Evolutionary conservation across 1,140 invertebrate genomes (phyloP).

Genomic region (Tenebrio molitor): DNA sequence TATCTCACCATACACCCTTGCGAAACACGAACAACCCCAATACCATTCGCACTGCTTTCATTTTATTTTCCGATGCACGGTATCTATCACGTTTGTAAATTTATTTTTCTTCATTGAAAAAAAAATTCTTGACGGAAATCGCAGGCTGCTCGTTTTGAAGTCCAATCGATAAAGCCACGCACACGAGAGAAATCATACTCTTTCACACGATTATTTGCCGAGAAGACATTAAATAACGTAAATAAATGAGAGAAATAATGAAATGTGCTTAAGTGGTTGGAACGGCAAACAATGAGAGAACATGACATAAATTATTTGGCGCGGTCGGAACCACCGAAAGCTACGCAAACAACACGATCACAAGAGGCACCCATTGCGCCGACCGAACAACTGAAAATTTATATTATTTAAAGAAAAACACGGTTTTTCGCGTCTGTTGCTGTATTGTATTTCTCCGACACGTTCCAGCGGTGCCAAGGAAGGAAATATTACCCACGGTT

Average conservation of each 20-base stretch:
- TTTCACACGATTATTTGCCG: too few species aligned
- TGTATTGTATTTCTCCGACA: slow-evolving; percentile 4
- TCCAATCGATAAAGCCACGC: too few species aligned
- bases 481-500: slow-evolving; percentile 24
- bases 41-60: too few species aligned
- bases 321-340: not conserved
- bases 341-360: slow-evolving; percentile 12
- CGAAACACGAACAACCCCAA: too few species aligned
- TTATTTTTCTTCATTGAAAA: not conserved
- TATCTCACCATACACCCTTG: too few species aligned
- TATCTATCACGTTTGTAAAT: too few species aligned
- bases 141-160: not conserved
- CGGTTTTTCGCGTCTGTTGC: not conserved
- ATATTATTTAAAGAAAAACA: slow-evolving; percentile 13
- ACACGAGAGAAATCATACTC: too few species aligned
- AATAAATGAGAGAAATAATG: slow-evolving; percentile 5
- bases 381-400: slow-evolving; percentile 8
- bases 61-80: too few species aligned
- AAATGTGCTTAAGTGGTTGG: not conserved
- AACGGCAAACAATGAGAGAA: not conserved
- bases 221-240: not conserved
- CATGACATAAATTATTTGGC: slow-evolving; percentile 23
- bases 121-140: not conserved
- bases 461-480: slow-evolving; percentile 5
- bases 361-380: not conserved